Percentiles rank a stretch among this genome's conserved stretches.
These are phyloP conservation scores for Actinostola sp. DNA, from an alignment of 92 coral and sea anemone genomes.

Conservation along the genomic window DNA sequence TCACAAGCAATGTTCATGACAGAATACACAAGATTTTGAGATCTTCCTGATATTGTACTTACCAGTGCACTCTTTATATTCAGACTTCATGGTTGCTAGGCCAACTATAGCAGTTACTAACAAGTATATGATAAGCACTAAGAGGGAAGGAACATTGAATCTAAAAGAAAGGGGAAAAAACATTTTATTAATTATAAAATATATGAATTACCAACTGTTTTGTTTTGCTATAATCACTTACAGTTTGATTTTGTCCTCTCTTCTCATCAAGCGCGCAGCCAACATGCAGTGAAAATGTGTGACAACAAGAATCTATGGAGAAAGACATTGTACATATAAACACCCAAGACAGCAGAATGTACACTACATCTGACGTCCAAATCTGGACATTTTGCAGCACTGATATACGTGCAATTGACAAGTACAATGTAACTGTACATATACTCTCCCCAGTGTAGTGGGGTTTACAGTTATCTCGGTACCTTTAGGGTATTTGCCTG, in stretches of 20 bases:
- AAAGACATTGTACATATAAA: no score
- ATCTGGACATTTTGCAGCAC: no score
- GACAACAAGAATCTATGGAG: slow-evolving; percentile 61
- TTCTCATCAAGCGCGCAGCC: slow-evolving; percentile 78
- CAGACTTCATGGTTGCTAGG: slow-evolving; percentile 73
- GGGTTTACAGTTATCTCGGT: no score
- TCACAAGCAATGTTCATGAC: neutral
- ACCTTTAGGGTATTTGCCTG: no score
- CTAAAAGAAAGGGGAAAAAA: neutral
- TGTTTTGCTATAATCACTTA: slow-evolving; percentile 1
- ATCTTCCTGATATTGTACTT: neutral
- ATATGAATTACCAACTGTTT: neutral
- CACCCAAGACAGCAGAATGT: no score
- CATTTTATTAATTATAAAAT: neutral
- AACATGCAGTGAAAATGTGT: slow-evolving; percentile 71
- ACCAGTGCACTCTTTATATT: slow-evolving; percentile 82
- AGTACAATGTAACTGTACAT: no score
- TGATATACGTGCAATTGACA: no score
- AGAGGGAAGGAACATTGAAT: slow-evolving; percentile 32
- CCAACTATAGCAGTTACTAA: slow-evolving; percentile 64
- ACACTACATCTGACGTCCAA: no score
- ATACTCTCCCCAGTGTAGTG: no score
- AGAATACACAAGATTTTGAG: no score
- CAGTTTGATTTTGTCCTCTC: slow-evolving; percentile 74
- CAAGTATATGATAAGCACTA: slow-evolving; percentile 32